phyloP scores from a whole-genome alignment of 2,888 invertebrate genomes.

The Drosophila testacea region DNA sequence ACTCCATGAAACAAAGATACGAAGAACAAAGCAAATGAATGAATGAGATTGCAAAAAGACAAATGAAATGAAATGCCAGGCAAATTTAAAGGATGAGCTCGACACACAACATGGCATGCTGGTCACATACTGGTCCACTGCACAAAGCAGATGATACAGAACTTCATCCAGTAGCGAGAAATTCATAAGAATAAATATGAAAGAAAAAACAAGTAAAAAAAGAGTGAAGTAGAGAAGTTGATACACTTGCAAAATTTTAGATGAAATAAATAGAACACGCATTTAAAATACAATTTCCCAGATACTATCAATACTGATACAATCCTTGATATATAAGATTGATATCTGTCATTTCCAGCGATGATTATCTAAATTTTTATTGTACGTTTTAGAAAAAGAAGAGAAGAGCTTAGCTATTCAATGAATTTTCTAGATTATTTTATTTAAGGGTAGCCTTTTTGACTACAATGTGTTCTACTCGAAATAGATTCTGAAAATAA shows the following conservation, averaged over 20 bases:
- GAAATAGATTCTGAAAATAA: too few species aligned
- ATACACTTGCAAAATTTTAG: not conserved
- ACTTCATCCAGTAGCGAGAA: conserved; percentile 15
- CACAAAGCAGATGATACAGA: conserved; percentile 25
- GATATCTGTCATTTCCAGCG: too few species aligned
- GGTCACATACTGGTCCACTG: conserved; percentile 49
- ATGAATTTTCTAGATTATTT: too few species aligned
- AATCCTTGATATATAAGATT: too few species aligned
- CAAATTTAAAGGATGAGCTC: conserved; percentile 23
- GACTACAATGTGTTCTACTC: too few species aligned
- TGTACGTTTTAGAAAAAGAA: too few species aligned
- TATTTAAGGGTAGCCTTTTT: too few species aligned
- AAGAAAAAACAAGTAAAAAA: conserved; percentile 14
- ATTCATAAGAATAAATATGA: conserved; percentile 24
- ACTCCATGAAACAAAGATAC: conserved; percentile 11
- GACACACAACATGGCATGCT: conserved; percentile 38
- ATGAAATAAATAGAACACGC: not conserved
- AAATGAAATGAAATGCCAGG: conserved; percentile 42
- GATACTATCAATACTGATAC: not conserved
- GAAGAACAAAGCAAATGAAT: conserved; percentile 34
- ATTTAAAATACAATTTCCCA: not conserved
- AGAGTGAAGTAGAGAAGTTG: not conserved
- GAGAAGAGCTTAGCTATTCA: too few species aligned
- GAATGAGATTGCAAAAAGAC: conserved; percentile 33
- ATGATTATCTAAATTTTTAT: too few species aligned